Evolutionary conservation across 2,797 vertebrate genomes (phyloP), one percentile per base, ranked within the genome.

Genomic region (Numenius phaeopus): DNA sequence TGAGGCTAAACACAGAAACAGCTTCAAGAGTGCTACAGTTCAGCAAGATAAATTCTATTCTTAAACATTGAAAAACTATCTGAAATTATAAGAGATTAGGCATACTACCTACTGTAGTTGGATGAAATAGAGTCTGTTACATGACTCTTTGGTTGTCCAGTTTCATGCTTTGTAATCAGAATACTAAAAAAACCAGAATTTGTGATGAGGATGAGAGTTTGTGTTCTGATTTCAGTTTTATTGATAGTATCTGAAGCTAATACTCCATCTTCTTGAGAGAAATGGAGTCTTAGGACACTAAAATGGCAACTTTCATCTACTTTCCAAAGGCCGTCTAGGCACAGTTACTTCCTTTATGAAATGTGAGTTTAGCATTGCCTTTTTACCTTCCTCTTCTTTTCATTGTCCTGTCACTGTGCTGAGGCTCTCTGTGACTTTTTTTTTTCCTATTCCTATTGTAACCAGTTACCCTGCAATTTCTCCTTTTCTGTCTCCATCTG

Each of bases 371-470:
- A 76, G 1, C 8, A 20, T 29, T 27, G 5, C 7, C 13, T 55
- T 73, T 23, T 57, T 32, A 40, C 30, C 5, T 57, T 75, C 4
- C 3, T 44, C 13, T 27, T 64, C 7, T 40, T 40, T 75, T 77
- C 49, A 11, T 47, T 49, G 18, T 55, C 26, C 40, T 5, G 2
- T 13, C 12, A 20, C 26, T 67, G 14, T 47, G 10, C 49, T 52
- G 37, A 62, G n/a, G 14, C 4, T 66, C n/a, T 71, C 67, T 23
- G 42, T 66, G 5, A 46, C 5, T 22, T 73, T 30, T 10, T 54
- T 49, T 3, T 3, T 2, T 1, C 17, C 11, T 24, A 5, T 50
- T 71, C 6, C 10, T 54, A 3, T 5, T 29, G 9, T 24, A 34
- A 3, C 14, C 50, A 34, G 1, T 71, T 50, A 66, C 13, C 22